Evolutionary conservation across 2,113 vertebrate species (phyloP).

Genomic region (Rattus norvegicus): DNA sequence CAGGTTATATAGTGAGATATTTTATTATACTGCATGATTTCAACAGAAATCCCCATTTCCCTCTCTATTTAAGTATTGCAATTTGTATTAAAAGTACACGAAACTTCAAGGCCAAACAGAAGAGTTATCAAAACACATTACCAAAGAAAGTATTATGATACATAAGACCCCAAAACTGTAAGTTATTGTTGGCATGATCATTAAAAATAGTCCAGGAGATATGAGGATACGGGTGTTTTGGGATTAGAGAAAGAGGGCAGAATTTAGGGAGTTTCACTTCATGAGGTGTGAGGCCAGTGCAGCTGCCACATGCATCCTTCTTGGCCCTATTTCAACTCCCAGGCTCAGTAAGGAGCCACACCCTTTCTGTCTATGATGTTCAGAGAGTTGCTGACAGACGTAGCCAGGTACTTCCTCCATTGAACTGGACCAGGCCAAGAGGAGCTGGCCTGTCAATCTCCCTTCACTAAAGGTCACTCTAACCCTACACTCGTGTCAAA

Average conservation of each 20-base stretch:
- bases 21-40: not conserved
- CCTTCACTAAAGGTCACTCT: not conserved
- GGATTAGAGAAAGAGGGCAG: not conserved
- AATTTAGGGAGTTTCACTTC: not conserved
- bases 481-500: not conserved
- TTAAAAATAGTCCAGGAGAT: not conserved
- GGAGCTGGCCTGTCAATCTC: not conserved
- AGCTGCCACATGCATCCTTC: not conserved
- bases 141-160: constrained; percentile 14
- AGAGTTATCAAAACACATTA: constrained; percentile 12
- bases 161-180: not conserved
- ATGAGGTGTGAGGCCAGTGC: not conserved
- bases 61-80: not conserved
- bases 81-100: not conserved
- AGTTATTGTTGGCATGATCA: constrained; percentile 2
- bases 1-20: constrained; percentile 13
- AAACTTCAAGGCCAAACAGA: constrained; percentile 57
- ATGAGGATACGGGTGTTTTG: not conserved
- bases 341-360: not conserved
- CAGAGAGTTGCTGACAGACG: not conserved
- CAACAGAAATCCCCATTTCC: constrained; percentile 2
- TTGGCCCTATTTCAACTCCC: not conserved
- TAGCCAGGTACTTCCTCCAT: not conserved
- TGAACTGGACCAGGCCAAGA: not conserved
- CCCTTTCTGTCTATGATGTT: not conserved